Conservation (phyloP, 2,888 invertebrate species). For the Drosophila helvetica region DNA sequence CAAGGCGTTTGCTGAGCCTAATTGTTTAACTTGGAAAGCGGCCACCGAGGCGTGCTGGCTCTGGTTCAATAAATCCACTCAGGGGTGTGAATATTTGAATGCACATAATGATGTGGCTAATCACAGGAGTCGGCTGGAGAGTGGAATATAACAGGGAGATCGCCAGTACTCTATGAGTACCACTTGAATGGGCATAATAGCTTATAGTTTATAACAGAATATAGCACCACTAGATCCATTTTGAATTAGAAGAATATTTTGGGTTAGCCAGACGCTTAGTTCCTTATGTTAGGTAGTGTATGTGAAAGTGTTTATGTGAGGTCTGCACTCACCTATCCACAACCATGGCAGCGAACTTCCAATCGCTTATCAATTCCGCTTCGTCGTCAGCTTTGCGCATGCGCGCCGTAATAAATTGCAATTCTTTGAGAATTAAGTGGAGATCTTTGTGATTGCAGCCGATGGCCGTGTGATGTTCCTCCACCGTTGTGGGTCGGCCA, state of each 20-base stretch:
- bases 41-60: slow-evolving; percentile 38
- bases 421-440: slow-evolving; percentile 94
- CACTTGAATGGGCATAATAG: neutral
- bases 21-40: slow-evolving; percentile 69
- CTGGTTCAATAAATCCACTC: slow-evolving; percentile 34
- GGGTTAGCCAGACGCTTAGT: slow-evolving; percentile 4
- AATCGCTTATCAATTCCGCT: slow-evolving; percentile 96
- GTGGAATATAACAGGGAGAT: neutral
- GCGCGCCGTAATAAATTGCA: slow-evolving; percentile 96
- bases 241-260: slow-evolving; percentile 12
- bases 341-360: slow-evolving; percentile 99
- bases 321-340: slow-evolving; percentile 90
- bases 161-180: neutral
- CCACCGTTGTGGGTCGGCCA: slow-evolving; percentile 91
- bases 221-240: neutral
- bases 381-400: slow-evolving; percentile 98
- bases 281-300: neutral
- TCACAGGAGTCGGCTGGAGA: neutral
- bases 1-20: slow-evolving; percentile 45
- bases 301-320: slow-evolving; percentile 12
- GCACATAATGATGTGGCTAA: slow-evolving; percentile 7
- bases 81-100: slow-evolving; percentile 11
- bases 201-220: neutral
- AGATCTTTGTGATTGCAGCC: slow-evolving; percentile 93
- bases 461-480: slow-evolving; percentile 87